Conservation (phyloP, 2,113 vertebrate species). For the Salvelinus alpinus region DNA sequence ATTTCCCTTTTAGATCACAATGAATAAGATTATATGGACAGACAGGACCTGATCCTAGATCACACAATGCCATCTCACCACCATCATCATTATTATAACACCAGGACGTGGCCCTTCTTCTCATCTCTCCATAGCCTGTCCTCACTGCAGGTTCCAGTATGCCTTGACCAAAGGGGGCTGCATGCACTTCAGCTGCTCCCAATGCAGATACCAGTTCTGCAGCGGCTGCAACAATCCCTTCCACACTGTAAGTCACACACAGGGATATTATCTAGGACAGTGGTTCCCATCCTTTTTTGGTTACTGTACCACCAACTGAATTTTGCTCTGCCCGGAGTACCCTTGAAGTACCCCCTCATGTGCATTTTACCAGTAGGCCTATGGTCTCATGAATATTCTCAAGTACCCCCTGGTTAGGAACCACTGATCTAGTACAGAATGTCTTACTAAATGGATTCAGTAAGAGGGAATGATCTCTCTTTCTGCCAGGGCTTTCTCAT, state of each 20-base stretch:
- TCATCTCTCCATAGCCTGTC: conserved; percentile 77
- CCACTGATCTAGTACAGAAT: no score
- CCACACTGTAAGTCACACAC: conserved; percentile 58
- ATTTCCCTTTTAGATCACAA: no score
- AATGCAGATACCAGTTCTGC: conserved; percentile 88
- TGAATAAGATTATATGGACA: no score
- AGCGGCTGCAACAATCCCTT: conserved; percentile 87
- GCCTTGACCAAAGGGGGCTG: conserved; percentile 85
- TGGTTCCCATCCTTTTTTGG: no score
- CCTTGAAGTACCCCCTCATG: no score
- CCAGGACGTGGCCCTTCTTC: conserved; percentile 26
- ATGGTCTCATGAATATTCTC: no score
- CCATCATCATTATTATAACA: neutral
- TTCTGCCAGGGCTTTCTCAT: no score
- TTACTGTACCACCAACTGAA: no score
- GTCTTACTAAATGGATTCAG: neutral
- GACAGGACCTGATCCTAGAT: neutral
- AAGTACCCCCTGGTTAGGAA: conserved; percentile 61
- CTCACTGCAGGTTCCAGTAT: conserved; percentile 83
- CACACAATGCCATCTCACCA: neutral
- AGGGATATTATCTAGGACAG: no score
- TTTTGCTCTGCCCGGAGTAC: no score
- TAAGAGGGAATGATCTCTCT: neutral
- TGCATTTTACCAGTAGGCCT: no score
- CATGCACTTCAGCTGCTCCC: conserved; percentile 86